Evolutionary conservation across 2,888 invertebrate genomes (phyloP), one percentile per base, ranked within the genome.

Genomic region (Clistopyga incitator): DNA sequence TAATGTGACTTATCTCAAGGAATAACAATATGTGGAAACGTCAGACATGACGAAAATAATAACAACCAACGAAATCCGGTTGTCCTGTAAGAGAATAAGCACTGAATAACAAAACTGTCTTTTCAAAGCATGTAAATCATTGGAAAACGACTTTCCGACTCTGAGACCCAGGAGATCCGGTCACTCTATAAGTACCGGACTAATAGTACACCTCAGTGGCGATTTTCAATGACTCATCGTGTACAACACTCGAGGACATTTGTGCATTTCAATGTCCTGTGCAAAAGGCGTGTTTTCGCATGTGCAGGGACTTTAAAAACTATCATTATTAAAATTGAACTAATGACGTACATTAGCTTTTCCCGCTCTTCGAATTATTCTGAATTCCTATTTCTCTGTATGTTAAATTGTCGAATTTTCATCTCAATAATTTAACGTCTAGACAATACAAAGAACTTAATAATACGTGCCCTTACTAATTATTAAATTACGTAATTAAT

Each of bases 1-100:
- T 84, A 42, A 88, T 87, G 67, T 89, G 88, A 67, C 90, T 89
- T 90, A 82, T 3, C 89, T 90, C 34, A 80, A 74, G 50, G 47
- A 72, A 59, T 38, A n/a, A 82, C 56, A 56, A 34, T 34, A 59
- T 59, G 6, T 15, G 15, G 6, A 13, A n/a, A 1, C 2, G 3
- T 10, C 29, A 34, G 38, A 64, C 56, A 45, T 65, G 42, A 42
- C 50, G 20, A 47, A n/a, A 25, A 47, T 15, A 0, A 38, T 20
- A 38, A 38, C 20, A 64, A 34, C 42, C 3, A 11, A 38, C 20
- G 13, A 6, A 25, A 38, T 20, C 3, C 3, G 18, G 10, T 42
- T 42, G 20, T 42, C 18, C 64, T 18, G 11, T 38, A 10, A 8
- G 6, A n/a, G 38, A 64, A 38, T 11, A 18, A 64, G 13, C 11